Evolutionary conservation across 1,140 invertebrate genomes (phyloP).

Genomic region (Melitaea cinxia): DNA sequence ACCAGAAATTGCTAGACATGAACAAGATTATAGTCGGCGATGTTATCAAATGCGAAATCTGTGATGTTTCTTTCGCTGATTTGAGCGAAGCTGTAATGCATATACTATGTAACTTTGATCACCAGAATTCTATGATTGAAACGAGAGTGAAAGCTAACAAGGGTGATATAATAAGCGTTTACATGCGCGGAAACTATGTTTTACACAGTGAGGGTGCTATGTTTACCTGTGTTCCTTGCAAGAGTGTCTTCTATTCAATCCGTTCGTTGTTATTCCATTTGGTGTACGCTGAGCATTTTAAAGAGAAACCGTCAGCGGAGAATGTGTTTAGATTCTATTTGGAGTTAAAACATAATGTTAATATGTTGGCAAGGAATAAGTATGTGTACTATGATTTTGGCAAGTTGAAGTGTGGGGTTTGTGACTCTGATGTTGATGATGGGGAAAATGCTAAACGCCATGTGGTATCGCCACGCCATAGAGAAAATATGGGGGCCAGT

Average conservation of each 20-base stretch:
- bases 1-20: slow-evolving; percentile 47
- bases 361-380: slow-evolving; percentile 69
- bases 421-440: slow-evolving; percentile 58
- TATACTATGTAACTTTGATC: slow-evolving; percentile 54
- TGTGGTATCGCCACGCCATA: slow-evolving; percentile 62
- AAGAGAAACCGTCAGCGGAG: slow-evolving; percentile 53
- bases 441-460: slow-evolving; percentile 71
- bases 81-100: slow-evolving; percentile 53
- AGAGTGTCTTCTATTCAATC: slow-evolving; percentile 62
- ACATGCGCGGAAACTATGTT: slow-evolving; percentile 70
- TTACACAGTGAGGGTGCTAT: slow-evolving; percentile 62
- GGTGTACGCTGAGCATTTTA: slow-evolving; percentile 66
- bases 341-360: slow-evolving; percentile 73
- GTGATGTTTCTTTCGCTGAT: slow-evolving; percentile 48
- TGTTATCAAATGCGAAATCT: slow-evolving; percentile 54
- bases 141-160: slow-evolving; percentile 47
- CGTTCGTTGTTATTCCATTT: slow-evolving; percentile 63
- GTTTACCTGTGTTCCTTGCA: slow-evolving; percentile 61
- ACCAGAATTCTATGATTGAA: slow-evolving; percentile 58
- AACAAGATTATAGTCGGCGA: slow-evolving; percentile 50
- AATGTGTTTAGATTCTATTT: slow-evolving; percentile 73
- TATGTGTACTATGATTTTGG: slow-evolving; percentile 72
- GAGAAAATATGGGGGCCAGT: slow-evolving; percentile 75
- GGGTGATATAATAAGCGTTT: slow-evolving; percentile 70
- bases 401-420: slow-evolving; percentile 66